A percentile compares a stretch with the other conserved stretches of the same genome.
phyloP scores from a whole-genome alignment of 2,113 vertebrate genomes.

The Hirundichthys speculiger region DNA sequence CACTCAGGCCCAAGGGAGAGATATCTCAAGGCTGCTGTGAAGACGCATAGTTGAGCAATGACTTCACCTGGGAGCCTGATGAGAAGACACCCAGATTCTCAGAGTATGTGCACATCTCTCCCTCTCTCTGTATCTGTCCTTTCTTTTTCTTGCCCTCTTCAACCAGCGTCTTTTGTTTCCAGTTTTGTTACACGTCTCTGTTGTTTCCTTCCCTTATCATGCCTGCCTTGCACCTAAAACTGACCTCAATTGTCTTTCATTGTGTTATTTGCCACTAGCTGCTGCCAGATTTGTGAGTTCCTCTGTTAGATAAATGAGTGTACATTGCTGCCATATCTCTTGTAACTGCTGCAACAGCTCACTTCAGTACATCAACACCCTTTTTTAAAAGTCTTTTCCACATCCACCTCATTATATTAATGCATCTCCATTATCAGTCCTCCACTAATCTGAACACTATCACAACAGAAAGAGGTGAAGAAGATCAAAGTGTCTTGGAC shows the following conservation, averaged over 20 bases:
- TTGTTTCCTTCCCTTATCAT: slow-evolving; percentile 9
- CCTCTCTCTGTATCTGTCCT: neutral
- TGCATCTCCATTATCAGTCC: slow-evolving; percentile 23
- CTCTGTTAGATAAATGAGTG: slow-evolving; percentile 18
- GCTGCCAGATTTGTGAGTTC: neutral
- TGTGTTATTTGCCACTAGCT: neutral
- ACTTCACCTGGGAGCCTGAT: slow-evolving; percentile 63
- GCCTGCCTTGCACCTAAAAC: neutral
- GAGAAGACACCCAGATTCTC: slow-evolving; percentile 47
- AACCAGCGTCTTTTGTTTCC: slow-evolving; percentile 6
- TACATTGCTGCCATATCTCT: slow-evolving; percentile 1
- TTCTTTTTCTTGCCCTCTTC: slow-evolving; percentile 1
- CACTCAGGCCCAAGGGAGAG: slow-evolving; percentile 37
- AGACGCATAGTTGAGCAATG: slow-evolving; percentile 66
- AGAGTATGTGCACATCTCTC: slow-evolving; percentile 11
- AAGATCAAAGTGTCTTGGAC: neutral
- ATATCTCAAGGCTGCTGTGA: slow-evolving; percentile 60
- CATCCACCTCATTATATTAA: slow-evolving; percentile 31
- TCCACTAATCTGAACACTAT: slow-evolving; percentile 15
- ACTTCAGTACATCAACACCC: neutral
- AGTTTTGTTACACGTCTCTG: neutral
- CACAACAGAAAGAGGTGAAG: slow-evolving; percentile 5
- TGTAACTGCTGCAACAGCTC: slow-evolving; percentile 6
- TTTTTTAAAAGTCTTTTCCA: slow-evolving; percentile 17
- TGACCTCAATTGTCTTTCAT: slow-evolving; percentile 26